Conservation (phyloP, 1,140 invertebrate genomes). For the Parapsyche elsis region DNA sequence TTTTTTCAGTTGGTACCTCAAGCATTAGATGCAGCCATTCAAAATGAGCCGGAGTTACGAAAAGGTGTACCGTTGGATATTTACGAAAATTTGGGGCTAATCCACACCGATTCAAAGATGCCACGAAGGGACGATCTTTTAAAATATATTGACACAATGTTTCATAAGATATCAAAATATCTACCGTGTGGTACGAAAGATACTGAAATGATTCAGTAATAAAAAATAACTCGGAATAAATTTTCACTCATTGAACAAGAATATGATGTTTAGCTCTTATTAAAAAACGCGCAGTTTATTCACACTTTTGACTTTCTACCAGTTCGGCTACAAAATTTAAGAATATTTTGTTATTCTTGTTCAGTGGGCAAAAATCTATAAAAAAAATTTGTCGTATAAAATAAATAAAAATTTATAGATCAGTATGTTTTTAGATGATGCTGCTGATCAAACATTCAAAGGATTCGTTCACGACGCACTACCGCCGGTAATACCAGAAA, state of each 20-base stretch:
- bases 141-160: conserved; percentile 71
- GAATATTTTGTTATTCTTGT: too few species aligned
- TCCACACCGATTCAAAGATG: conserved; percentile 68
- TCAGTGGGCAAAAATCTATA: too few species aligned
- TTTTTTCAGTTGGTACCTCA: conserved; percentile 73
- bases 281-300: too few species aligned
- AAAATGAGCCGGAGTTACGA: conserved; percentile 78
- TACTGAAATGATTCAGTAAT: too few species aligned
- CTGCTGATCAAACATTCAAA: conserved; percentile 87
- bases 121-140: conserved; percentile 69
- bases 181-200: conserved; percentile 69
- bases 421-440: conserved; percentile 73
- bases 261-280: too few species aligned
- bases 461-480: conserved; percentile 87
- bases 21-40: conserved; percentile 79
- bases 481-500: conserved; percentile 79
- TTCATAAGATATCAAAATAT: conserved; percentile 73
- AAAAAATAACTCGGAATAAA: too few species aligned
- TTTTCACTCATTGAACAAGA: too few species aligned
- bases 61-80: conserved; percentile 85
- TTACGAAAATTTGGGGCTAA: conserved; percentile 77
- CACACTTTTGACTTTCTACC: too few species aligned
- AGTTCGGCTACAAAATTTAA: too few species aligned
- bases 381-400: too few species aligned
- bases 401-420: conserved; percentile 9